Conservation (phyloP, 2,888 invertebrate genomes). For the Phaonia tiefii region DNA sequence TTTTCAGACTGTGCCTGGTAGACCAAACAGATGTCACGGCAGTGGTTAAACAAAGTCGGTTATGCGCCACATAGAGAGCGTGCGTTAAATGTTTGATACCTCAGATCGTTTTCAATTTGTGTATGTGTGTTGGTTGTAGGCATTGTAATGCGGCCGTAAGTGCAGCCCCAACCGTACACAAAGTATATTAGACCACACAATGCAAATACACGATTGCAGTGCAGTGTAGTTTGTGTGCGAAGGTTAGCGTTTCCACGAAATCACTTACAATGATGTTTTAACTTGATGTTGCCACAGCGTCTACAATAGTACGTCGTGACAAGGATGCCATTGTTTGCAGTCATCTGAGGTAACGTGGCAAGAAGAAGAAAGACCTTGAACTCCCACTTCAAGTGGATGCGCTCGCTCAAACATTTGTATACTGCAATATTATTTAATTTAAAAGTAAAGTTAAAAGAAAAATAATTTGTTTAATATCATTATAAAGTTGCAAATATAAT, state of each 20-base stretch:
- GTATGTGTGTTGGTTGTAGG: too few species aligned
- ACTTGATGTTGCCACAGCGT: conserved; percentile 1
- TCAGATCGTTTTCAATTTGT: not conserved
- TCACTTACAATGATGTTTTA: conserved; percentile 6
- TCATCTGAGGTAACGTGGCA: not conserved
- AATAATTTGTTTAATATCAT: conserved; percentile 5
- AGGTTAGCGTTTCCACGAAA: conserved; percentile 14
- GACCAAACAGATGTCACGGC: conserved; percentile 35
- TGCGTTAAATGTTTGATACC: conserved; percentile 33
- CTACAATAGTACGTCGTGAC: not conserved
- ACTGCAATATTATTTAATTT: conserved; percentile 1
- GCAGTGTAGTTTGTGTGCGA: not conserved
- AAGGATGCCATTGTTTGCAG: conserved; percentile 15
- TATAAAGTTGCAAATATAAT: not conserved
- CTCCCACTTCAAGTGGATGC: not conserved
- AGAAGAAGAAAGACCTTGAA: conserved; percentile 15
- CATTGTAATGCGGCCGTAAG: conserved; percentile 10
- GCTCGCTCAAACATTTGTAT: not conserved
- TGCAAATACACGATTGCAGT: not conserved
- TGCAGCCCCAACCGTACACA: not conserved
- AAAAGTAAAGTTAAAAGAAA: not conserved
- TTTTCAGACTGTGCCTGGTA: conserved; percentile 36
- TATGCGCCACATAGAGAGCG: conserved; percentile 16
- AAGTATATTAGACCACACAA: conserved; percentile 11
- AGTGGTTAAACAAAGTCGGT: conserved; percentile 25